Percentiles rank a stretch among this genome's conserved stretches.
These are phyloP conservation scores for Egretta garzetta DNA, from an alignment of 2,113 vertebrate genomes.

Conservation along the genomic window DNA sequence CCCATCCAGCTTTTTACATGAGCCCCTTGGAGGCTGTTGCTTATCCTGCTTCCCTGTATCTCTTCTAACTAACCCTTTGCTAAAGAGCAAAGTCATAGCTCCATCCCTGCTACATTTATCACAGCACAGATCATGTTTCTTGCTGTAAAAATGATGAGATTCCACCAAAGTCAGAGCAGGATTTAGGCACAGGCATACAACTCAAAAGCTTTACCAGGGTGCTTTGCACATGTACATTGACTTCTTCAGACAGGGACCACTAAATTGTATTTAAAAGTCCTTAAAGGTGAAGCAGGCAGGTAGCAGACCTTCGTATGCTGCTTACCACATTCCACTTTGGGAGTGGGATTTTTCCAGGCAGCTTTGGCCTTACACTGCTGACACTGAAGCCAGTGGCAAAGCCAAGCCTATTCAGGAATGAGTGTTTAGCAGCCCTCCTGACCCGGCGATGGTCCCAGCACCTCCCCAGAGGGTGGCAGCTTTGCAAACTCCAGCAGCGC, in stretches of 20 bases:
- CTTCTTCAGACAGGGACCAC: not conserved
- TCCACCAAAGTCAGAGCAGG: not conserved
- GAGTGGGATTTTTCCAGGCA: not conserved
- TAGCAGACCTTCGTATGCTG: not conserved
- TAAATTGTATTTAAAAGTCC: not conserved
- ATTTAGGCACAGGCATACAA: not conserved
- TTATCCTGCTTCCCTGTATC: not conserved
- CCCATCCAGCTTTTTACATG: not conserved
- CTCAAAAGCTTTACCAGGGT: not conserved
- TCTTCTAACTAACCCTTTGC: not conserved
- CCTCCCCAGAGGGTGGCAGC: not conserved
- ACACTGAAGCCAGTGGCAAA: not conserved
- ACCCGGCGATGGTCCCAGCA: not conserved
- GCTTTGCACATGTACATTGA: fast-evolving
- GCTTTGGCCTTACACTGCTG: not conserved
- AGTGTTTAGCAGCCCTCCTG: not conserved
- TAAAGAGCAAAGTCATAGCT: not conserved
- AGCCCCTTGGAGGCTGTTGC: not conserved
- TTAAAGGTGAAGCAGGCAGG: not conserved
- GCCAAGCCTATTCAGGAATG: not conserved
- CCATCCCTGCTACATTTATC: not conserved
- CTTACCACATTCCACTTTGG: not conserved
- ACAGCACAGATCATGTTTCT: not conserved
- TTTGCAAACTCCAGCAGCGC: not conserved
- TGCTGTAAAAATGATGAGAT: not conserved